Percentiles rank a stretch among this genome's conserved stretches.
phyloP scores from a whole-genome alignment of 2,888 invertebrate genomes.

The Ochropleura leucogaster region DNA sequence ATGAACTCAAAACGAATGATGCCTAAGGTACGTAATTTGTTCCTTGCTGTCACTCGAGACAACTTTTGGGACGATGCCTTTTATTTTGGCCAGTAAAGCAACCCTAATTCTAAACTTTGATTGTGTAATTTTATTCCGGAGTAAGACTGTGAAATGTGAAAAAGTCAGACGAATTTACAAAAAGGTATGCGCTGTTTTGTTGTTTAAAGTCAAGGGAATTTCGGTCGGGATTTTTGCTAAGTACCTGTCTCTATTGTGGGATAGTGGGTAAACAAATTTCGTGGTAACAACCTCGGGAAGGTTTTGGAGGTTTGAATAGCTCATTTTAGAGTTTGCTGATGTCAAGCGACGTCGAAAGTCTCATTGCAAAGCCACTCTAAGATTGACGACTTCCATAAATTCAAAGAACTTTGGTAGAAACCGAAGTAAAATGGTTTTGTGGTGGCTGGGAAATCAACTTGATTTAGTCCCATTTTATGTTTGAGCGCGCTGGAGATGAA shows the following conservation, averaged over 20 bases:
- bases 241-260: constrained; percentile 38
- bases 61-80: constrained; percentile 64
- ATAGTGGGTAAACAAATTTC: constrained; percentile 33
- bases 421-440: constrained; percentile 62
- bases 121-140: constrained; percentile 69
- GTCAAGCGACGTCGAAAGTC: constrained; percentile 31
- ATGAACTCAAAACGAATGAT: constrained; percentile 67
- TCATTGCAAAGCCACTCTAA: constrained; percentile 51
- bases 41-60: constrained; percentile 65
- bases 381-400: constrained; percentile 59
- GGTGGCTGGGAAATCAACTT: constrained; percentile 67
- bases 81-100: constrained; percentile 71
- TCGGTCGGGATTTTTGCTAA: constrained; percentile 43
- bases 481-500: constrained; percentile 64
- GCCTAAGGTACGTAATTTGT: constrained; percentile 63
- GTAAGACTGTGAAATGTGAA: constrained; percentile 66
- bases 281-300: constrained; percentile 23
- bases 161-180: constrained; percentile 51
- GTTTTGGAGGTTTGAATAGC: constrained; percentile 36
- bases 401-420: constrained; percentile 58
- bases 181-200: constrained; percentile 51
- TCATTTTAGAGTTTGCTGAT: constrained; percentile 31
- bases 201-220: constrained; percentile 43
- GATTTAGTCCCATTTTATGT: constrained; percentile 65
- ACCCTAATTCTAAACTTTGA: constrained; percentile 74